Evolutionary conservation across 2,113 vertebrate genomes (phyloP).

Genomic region (Syrmaticus mikado): DNA sequence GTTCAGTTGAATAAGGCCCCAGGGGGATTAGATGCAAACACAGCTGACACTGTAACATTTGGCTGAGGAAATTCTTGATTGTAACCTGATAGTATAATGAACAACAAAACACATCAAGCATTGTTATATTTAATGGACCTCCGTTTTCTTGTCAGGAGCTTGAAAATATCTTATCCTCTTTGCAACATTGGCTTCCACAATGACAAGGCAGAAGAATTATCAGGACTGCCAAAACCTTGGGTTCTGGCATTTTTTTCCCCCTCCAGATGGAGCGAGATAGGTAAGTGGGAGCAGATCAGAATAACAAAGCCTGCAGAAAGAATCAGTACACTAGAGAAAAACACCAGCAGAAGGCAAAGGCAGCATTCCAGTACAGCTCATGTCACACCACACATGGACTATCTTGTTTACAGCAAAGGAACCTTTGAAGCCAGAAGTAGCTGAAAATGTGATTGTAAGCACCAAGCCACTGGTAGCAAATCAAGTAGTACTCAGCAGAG

Average conservation of each 20-base stretch:
- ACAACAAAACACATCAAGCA: constrained; percentile 38
- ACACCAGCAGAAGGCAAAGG: constrained; percentile 61
- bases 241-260: background rate
- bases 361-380: constrained; percentile 58
- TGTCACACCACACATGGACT: background rate
- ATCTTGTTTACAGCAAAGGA: constrained; percentile 33
- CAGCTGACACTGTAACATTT: background rate
- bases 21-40: background rate
- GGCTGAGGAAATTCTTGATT: constrained; percentile 26
- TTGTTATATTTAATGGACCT: constrained; percentile 54
- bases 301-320: constrained; percentile 37
- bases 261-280: constrained; percentile 26
- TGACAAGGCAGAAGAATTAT: constrained; percentile 3
- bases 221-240: background rate
- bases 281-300: constrained; percentile 23
- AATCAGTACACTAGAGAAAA: constrained; percentile 55
- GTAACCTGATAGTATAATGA: constrained; percentile 19
- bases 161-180: constrained; percentile 31
- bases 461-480: background rate
- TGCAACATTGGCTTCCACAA: background rate
- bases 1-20: background rate
- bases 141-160: constrained; percentile 56
- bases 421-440: constrained; percentile 11
- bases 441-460: constrained; percentile 18
- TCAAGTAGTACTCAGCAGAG: background rate